Conservation (phyloP, 2,797 vertebrate genomes). For the Lithobates sylvaticus region DNA sequence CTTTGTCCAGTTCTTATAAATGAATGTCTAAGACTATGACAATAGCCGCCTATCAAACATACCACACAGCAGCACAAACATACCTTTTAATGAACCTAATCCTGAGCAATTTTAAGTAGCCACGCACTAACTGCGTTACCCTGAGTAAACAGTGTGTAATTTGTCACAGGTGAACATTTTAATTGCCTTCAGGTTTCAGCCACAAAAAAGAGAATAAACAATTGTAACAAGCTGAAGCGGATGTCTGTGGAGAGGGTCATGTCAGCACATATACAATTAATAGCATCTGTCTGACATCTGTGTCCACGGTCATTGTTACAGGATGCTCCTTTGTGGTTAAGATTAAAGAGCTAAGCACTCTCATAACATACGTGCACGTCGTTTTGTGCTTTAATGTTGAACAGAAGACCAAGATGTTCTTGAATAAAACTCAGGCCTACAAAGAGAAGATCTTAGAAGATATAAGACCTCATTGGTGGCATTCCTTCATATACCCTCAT, state of each 20-base stretch:
- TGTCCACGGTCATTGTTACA: slow-evolving; percentile 3
- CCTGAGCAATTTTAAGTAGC: too few species aligned
- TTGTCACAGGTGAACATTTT: neutral
- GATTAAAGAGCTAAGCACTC: slow-evolving; percentile 28
- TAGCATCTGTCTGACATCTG: slow-evolving; percentile 46
- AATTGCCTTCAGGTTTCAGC: neutral
- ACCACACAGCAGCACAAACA: too few species aligned
- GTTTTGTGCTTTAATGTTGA: slow-evolving; percentile 29
- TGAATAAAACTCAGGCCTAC: neutral
- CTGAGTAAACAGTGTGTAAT: neutral
- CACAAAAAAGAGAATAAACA: slow-evolving; percentile 3
- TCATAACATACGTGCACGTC: neutral
- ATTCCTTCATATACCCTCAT: neutral
- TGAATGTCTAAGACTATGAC: too few species aligned
- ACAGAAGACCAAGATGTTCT: neutral
- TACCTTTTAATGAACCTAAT: too few species aligned
- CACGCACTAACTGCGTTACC: neutral
- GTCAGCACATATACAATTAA: slow-evolving; percentile 27
- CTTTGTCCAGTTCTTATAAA: too few species aligned
- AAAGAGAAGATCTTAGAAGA: neutral
- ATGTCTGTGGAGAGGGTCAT: slow-evolving; percentile 28
- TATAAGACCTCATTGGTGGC: neutral
- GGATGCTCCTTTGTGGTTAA: slow-evolving; percentile 33
- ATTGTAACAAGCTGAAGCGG: slow-evolving; percentile 9
- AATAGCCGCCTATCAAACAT: too few species aligned